A percentile compares a stretch with the other conserved stretches of the same genome.
phyloP scores from a whole-genome alignment of 2,797 vertebrate species.

The Lagorchestes hirsutus region DNA sequence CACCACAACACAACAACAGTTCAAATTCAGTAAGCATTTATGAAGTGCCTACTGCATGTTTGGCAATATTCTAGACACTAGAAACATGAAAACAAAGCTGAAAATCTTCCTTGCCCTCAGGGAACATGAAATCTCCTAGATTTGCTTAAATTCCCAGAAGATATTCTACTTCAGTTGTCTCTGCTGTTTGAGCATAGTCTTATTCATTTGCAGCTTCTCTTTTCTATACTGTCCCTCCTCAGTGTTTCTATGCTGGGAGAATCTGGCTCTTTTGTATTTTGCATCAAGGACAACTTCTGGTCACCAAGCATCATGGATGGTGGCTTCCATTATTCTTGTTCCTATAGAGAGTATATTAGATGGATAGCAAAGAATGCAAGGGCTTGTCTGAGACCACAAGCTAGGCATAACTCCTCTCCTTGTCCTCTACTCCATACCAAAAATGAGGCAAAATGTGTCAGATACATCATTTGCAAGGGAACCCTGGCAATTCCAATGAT shows the following conservation, averaged over 20 bases:
- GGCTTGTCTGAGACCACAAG: background rate
- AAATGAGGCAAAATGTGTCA: slow-evolving; percentile 59
- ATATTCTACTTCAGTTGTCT: background rate
- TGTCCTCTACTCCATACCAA: slow-evolving; percentile 26
- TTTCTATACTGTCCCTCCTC: background rate
- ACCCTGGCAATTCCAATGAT: slow-evolving; percentile 58
- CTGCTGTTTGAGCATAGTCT: background rate
- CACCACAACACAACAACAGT: background rate
- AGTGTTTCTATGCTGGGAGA: background rate
- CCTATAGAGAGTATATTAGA: background rate
- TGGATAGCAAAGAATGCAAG: background rate
- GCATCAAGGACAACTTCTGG: background rate
- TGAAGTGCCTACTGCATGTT: background rate
- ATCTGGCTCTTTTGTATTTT: background rate
- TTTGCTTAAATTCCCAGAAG: background rate
- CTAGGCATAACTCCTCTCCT: background rate
- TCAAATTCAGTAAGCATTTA: background rate
- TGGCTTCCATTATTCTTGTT: background rate
- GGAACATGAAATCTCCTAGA: background rate
- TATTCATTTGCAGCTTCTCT: background rate
- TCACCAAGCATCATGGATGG: background rate
- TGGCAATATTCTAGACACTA: background rate
- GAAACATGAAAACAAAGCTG: background rate
- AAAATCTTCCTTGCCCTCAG: background rate
- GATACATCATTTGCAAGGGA: slow-evolving; percentile 48